Evolutionary conservation across 2,113 vertebrate species (phyloP), one percentile per base, ranked within the genome.

Genomic region (Atractosteus spatula): DNA sequence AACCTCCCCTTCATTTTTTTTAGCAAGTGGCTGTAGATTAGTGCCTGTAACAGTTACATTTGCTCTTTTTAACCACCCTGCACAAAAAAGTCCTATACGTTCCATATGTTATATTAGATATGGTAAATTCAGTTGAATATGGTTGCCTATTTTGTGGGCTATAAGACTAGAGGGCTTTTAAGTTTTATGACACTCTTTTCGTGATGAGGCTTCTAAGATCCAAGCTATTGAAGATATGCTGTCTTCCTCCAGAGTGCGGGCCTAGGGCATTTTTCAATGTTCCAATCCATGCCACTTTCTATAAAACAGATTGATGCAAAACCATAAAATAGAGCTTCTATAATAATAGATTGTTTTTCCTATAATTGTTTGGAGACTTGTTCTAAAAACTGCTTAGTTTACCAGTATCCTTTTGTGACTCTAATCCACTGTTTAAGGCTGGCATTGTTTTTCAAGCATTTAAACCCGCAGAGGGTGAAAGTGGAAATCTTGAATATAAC

Each of bases 311-410:
- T 81, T 84, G 78, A 84, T 80, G 77, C 65, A 71, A 44, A 55
- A 69, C 76, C 55, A 71, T 82, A 82, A 81, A 87, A 77, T 59
- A 76, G 74, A 62, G 62, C 29, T 77, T 72, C 69, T 79, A 71
- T 80, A 72, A 81, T 72, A 64, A 72, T 63, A 77, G 76, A 80
- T 80, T 79, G 78, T 83, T 80, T 77, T 79, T 71, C 43, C 69
- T 77, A 7, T 83, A 86, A 87, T 84, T 85, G 79, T 77, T 77
- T 61, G 55, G 81, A 83, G 77, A 79, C 76, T 77, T 14, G 42
- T 29, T 69, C 83, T 83, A 73, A 70, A 66, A 78, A 79, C 54
- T 76, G 68, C 73, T 68, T 68, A 16, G 66, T 77, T 71, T 70
- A 69, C 51, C 41, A 17, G 73, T 57, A 72, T 78, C 74, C 69